Evolutionary conservation across 2,888 invertebrate species (phyloP).

Genomic region (Zele albiditarsus): DNA sequence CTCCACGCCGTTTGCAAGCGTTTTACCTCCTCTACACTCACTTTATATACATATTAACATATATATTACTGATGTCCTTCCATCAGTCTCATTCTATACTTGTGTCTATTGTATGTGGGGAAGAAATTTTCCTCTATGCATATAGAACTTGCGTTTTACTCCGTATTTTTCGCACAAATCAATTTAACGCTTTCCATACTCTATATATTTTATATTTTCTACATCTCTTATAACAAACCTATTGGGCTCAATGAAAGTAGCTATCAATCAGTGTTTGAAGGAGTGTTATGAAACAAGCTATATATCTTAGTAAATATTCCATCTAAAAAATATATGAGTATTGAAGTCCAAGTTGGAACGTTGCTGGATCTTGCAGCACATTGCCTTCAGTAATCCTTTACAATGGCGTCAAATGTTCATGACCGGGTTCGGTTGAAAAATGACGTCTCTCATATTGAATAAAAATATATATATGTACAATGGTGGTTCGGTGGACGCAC

Average conservation of each 20-base stretch:
- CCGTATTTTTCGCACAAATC: background rate
- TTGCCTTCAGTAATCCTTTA: conserved; percentile 53
- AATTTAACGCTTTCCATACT: background rate
- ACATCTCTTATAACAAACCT: background rate
- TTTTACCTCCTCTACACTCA: conserved; percentile 16
- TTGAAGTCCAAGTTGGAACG: conserved; percentile 33
- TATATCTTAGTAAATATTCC: conserved; percentile 46
- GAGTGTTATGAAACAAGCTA: background rate
- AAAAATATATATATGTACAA: conserved; percentile 17
- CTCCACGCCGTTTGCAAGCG: conserved; percentile 22
- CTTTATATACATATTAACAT: background rate
- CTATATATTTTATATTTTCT: background rate
- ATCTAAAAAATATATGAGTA: conserved; percentile 41
- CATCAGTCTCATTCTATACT: background rate
- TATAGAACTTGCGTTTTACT: background rate
- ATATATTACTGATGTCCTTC: background rate
- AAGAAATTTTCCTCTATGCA: background rate
- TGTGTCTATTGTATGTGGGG: background rate
- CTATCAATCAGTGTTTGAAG: background rate
- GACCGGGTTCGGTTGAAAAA: conserved; percentile 57
- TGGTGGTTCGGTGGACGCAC: background rate
- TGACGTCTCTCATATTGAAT: conserved; percentile 43
- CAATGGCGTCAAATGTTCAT: conserved; percentile 56
- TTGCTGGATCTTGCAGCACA: conserved; percentile 35
- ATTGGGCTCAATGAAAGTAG: background rate